Base-by-base conservation (phyloP, 1,140 invertebrate species). In the Subanguina moxae region DNA sequence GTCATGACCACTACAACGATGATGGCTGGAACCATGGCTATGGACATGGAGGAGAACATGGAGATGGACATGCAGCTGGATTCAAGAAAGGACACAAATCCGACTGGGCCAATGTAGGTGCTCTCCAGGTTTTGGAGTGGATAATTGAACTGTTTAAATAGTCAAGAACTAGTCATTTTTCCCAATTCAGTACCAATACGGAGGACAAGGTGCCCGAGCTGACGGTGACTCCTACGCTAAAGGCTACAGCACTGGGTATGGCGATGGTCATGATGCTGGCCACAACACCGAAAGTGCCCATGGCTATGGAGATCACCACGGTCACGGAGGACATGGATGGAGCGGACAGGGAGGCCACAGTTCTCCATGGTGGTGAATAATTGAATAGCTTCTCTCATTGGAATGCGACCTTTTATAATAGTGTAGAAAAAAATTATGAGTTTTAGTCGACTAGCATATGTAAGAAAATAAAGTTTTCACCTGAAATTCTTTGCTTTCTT, bases 401-500 rank as follows among this genome's bases (percentile, higher is more conserved):
- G 32, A 38, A 5, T 11, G 11, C 3, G 32, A 38, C 11, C 32
- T 38, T 38, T 38, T 38, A 38, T 38, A 38, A 11, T 38, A 38
- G 32, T 38, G 32, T 38, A 5, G 11, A 11, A 38, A 38, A 38
- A 11, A 38, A 38, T 11, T 38, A n/a, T 38, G 32, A 5, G 32
- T 38, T 38, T 3, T 38, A 38, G 32, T 11, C 11, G 32, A 38
- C 32, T 38, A 38, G 11, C 32, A 38, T 38, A 5, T 38, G 3
- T 38, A n/a, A n/a, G 3, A 5, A 30, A 61, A 61, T 27, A 61
- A 61, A 30, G 21, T 59, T 19, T 38, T 46, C 79, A 93, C 92
- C 89, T 95, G 97, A 85, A 97, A 97, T 85, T 97, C 94, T 83
- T 93, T 92, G 85, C 92, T 95, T 83, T 98, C 94, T 81, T 92